Conservation (phyloP, 2,888 invertebrate species). For the Cotesia congregata region DNA sequence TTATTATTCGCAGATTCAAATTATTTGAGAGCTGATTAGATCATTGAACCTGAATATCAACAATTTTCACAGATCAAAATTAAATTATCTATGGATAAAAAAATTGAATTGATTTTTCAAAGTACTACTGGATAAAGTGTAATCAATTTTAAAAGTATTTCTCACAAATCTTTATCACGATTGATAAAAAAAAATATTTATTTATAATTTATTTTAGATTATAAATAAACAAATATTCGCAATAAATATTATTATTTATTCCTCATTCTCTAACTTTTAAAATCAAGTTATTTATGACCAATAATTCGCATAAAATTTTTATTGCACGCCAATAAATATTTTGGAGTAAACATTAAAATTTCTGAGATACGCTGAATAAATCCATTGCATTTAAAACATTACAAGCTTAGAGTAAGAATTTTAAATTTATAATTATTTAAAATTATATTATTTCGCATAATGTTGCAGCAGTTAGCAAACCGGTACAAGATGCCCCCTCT, state of each 20-base stretch:
- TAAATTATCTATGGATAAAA: neutral
- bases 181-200: neutral
- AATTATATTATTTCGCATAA: neutral
- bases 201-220: neutral
- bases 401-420: no score
- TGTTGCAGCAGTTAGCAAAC: neutral
- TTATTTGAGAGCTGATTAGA: neutral
- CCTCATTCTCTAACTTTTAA: neutral
- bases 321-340: no score
- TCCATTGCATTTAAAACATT: no score
- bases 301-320: no score
- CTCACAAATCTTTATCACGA: neutral
- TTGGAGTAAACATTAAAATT: no score
- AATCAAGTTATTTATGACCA: neutral
- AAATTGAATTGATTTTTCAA: neutral
- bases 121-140: neutral
- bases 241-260: no score
- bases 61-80: neutral
- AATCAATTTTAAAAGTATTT: neutral
- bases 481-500: neutral
- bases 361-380: no score
- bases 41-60: neutral
- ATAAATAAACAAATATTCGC: neutral
- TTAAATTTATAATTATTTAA: neutral
- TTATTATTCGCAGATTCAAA: neutral